Percentiles rank a stretch among this genome's conserved stretches.
phyloP scores from a whole-genome alignment of 2,888 invertebrate genomes.

The Subacronicta megacephala region DNA sequence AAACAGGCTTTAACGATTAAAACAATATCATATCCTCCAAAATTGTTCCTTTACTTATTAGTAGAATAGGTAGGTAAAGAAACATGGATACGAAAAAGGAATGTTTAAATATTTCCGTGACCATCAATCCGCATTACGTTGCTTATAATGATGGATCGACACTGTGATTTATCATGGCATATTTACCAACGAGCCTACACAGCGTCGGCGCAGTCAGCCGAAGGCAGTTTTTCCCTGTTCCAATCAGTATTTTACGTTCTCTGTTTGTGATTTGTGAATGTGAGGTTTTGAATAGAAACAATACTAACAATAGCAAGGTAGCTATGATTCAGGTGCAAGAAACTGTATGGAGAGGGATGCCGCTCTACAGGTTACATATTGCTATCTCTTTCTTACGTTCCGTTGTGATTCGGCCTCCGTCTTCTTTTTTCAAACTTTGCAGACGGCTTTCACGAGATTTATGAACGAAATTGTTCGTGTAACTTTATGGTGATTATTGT shows the following conservation, averaged over 20 bases:
- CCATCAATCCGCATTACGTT: constrained; percentile 47
- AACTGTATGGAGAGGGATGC: no score
- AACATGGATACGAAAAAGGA: constrained; percentile 5
- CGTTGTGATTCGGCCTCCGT: no score
- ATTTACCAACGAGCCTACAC: constrained; percentile 30
- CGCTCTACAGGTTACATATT: no score
- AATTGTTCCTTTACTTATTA: no score
- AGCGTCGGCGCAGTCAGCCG: background rate
- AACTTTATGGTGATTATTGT: constrained; percentile 46
- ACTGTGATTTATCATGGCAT: constrained; percentile 43
- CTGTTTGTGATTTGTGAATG: constrained; percentile 12
- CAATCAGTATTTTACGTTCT: constrained; percentile 27
- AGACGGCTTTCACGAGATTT: constrained; percentile 22
- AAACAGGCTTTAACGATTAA: no score
- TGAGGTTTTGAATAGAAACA: constrained; percentile 26
- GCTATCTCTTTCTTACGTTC: no score
- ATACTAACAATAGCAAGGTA: constrained; percentile 31
- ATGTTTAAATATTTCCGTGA: constrained; percentile 22
- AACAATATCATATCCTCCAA: no score
- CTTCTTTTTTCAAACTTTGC: constrained; percentile 23
- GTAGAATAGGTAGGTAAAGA: background rate
- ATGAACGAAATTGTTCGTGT: constrained; percentile 19
- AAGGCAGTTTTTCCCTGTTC: constrained; percentile 11
- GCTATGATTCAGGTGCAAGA: constrained; percentile 10
- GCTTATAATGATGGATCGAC: constrained; percentile 50